A percentile compares a stretch with the other conserved stretches of the same genome.
Conservation (phyloP, 2,113 vertebrate species). For the Bombycilla garrulus region DNA sequence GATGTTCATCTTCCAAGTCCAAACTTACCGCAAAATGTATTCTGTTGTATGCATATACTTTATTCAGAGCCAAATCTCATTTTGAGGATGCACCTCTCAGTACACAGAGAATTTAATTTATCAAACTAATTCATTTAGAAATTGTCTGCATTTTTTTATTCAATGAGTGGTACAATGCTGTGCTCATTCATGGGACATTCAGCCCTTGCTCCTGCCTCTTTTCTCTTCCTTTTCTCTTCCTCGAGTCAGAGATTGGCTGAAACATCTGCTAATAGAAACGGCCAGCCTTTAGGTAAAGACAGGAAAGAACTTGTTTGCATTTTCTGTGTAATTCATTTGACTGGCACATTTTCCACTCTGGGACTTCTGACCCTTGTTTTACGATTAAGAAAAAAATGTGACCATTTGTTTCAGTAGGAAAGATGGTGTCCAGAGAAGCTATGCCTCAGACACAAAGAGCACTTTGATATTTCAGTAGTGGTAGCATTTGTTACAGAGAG, state of each 20-base stretch:
- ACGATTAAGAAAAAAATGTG: rapidly evolving
- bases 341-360: background rate
- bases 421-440: background rate
- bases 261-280: background rate
- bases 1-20: background rate
- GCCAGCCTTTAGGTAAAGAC: background rate
- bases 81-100: background rate
- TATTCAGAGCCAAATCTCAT: background rate
- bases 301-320: background rate
- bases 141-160: background rate
- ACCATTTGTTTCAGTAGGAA: background rate
- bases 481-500: background rate
- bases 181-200: background rate
- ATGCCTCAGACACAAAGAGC: background rate
- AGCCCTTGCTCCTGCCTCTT: background rate
- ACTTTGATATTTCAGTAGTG: background rate
- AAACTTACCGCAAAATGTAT: background rate
- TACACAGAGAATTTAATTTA: background rate
- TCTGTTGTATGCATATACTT: background rate
- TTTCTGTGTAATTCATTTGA: background rate
- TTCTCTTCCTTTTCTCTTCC: background rate
- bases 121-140: background rate
- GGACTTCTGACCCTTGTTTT: background rate
- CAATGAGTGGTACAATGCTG: background rate
- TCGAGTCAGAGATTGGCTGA: background rate